These are phyloP conservation scores for Allacma fusca DNA, from an alignment of 2,888 invertebrate genomes.

Conservation along the genomic window DNA sequence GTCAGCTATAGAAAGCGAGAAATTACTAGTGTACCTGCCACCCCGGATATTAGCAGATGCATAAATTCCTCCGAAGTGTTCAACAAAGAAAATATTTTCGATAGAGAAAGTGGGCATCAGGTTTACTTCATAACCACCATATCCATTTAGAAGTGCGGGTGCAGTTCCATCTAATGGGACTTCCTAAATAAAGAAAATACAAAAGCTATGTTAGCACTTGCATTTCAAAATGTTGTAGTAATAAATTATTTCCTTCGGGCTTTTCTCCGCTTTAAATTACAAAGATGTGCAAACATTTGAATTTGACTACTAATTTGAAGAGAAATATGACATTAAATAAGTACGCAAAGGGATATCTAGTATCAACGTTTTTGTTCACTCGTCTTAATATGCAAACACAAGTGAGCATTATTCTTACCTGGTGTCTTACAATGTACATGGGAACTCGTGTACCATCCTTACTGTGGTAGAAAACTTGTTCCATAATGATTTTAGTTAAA, in stretches of 20 bases:
- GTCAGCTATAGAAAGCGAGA: no score
- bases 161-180: neutral
- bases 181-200: no score
- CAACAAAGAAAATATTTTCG: conserved; percentile 24
- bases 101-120: conserved; percentile 1
- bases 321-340: no score
- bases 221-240: neutral
- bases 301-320: no score
- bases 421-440: conserved; percentile 90
- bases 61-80: conserved; percentile 37
- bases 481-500: conserved; percentile 74
- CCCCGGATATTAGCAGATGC: conserved; percentile 41
- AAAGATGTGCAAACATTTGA: no score
- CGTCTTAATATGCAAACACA: no score
- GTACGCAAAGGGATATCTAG: no score
- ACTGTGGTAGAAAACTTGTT: conserved; percentile 90
- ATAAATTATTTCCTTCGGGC: neutral
- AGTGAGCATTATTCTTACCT: no score
- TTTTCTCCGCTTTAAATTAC: no score
- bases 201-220: no score
- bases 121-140: conserved; percentile 34
- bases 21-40: conserved; percentile 41
- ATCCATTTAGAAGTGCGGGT: conserved; percentile 32
- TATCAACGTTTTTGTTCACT: no score
- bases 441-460: conserved; percentile 94